Evolutionary conservation across 2,888 invertebrate species (phyloP).

Genomic region (Panopea generosa): DNA sequence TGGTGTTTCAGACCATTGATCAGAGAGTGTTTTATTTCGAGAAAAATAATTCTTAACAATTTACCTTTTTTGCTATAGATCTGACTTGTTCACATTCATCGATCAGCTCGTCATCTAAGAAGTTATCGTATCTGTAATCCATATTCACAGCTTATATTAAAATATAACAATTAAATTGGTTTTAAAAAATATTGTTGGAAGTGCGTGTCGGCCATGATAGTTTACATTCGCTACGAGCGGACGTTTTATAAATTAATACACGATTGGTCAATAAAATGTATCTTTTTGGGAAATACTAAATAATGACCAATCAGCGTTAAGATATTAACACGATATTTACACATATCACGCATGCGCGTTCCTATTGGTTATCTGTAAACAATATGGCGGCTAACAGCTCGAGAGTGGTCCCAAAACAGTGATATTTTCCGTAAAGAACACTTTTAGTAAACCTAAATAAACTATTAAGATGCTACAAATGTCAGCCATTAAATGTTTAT

Average conservation of each 20-base stretch:
- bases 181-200: not conserved
- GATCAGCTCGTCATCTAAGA: slow-evolving; percentile 40
- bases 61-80: slow-evolving; percentile 69
- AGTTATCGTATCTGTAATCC: slow-evolving; percentile 42
- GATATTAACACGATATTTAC: not conserved
- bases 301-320: slow-evolving; percentile 54
- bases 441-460: no score
- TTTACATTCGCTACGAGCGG: slow-evolving; percentile 68
- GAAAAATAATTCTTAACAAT: no score
- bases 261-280: slow-evolving; percentile 53
- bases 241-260: slow-evolving; percentile 2
- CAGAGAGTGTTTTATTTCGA: no score
- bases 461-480: no score
- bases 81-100: slow-evolving; percentile 67
- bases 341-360: slow-evolving; percentile 55
- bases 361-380: slow-evolving; percentile 75
- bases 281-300: slow-evolving; percentile 1
- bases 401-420: not conserved
- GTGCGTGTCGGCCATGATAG: slow-evolving; percentile 65
- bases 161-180: no score
- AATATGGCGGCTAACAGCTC: slow-evolving; percentile 71
- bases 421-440: no score
- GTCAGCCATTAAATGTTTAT: no score
- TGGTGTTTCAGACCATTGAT: no score
- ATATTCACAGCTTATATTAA: slow-evolving; percentile 14